A percentile compares a stretch with the other conserved stretches of the same genome.
Conservation (phyloP, 1,140 invertebrate species). For the Cotesia vestalis region DNA sequence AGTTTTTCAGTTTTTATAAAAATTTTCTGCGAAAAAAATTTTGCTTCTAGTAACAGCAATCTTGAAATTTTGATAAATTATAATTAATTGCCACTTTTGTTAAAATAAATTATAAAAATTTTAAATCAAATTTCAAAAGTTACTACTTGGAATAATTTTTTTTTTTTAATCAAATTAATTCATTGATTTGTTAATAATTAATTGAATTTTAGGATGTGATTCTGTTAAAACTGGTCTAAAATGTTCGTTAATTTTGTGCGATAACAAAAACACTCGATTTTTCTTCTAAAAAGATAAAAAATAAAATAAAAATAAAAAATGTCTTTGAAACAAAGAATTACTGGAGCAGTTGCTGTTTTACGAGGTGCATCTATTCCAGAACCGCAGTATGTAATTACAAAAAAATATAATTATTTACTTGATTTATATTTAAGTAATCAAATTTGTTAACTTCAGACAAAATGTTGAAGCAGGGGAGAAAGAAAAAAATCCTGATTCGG, state of each 20-base stretch:
- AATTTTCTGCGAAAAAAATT: no score
- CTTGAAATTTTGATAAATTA: no score
- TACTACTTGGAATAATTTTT: no score
- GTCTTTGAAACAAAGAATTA: slow-evolving; percentile 29
- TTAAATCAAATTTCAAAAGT: no score
- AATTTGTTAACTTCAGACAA: slow-evolving; percentile 46
- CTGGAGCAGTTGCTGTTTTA: slow-evolving; percentile 31
- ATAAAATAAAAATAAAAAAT: slow-evolving; percentile 27
- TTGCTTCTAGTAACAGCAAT: no score
- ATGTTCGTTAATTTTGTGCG: not conserved
- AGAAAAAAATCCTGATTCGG: slow-evolving; percentile 46
- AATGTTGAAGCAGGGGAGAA: slow-evolving; percentile 54
- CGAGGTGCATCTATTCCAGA: slow-evolving; percentile 20
- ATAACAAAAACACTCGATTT: slow-evolving; percentile 31
- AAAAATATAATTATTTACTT: slow-evolving; percentile 25
- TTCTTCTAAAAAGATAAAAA: slow-evolving; percentile 29
- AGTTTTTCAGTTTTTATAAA: no score
- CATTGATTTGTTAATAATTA: no score
- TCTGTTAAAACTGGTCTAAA: no score
- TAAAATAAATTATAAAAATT: no score
- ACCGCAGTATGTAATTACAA: slow-evolving; percentile 2
- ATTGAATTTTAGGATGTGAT: no score
- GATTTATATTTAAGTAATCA: slow-evolving; percentile 28
- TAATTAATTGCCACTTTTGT: no score
- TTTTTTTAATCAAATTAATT: no score